Evolutionary conservation across 1,140 invertebrate genomes (phyloP), one percentile per base, ranked within the genome.

Genomic region (Lepeophtheirus salmonis): DNA sequence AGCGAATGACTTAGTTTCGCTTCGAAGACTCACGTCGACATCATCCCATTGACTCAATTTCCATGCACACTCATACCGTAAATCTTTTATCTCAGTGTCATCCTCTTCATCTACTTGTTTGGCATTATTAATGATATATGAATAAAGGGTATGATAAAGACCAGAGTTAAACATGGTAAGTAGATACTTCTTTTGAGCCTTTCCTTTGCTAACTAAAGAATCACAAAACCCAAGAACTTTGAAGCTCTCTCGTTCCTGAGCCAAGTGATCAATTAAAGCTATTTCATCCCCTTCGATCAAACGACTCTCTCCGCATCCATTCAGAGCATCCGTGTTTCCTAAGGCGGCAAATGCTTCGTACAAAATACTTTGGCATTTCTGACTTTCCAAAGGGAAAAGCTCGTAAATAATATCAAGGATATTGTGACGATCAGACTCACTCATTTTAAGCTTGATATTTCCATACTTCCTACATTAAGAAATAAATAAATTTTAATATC

Each of bases 11-110:
- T 41, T 23, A 17, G 13, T 24, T 3, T 17, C n/a, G n/a, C 22
- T 54, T 24, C 25, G 26, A 17, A 14, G 12, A n/a, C 30, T 52
- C 3, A 3, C 2, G 3, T 51, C 23, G 24, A 57, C 26, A 41
- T 24, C 18, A 16, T 50, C 57, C 57, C 57, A 60, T 21, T 60
- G 16, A n/a, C 49, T 30, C 22, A 60, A 23, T n/a, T 21, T 49
- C 57, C 57, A 60, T n/a, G 20, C 18, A 50, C 57, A 60, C 41
- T 60, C 57, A 13, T 25, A 25, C 16, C 30, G 57, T 12, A 60
- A 13, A 60, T 60, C 49, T 57, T 23, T 24, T 20, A 54, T 20
- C 2, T 54, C 2, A 2, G 3, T 23, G 2, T 20, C 20, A 2
- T 20, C 2, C 18, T 54, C 23, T 23, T n/a, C 2, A n/a, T 52